Base-by-base conservation (phyloP, 2,888 invertebrate species). In the Onchidella celtica region DNA sequence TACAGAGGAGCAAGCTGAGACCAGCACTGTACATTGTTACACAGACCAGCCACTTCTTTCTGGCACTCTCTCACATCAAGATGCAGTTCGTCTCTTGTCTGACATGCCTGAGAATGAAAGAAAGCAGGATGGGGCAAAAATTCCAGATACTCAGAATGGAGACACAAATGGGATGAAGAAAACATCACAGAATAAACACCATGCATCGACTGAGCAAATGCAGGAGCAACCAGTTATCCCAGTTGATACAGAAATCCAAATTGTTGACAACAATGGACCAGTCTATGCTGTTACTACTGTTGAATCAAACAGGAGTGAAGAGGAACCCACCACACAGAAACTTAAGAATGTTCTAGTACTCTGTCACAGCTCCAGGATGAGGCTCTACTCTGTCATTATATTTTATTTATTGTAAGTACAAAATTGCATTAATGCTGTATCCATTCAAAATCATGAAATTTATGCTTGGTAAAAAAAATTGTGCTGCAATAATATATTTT, bases 371-470 rank as follows among this genome's bases (percentile, higher is more conserved):
- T 83, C 88, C 34, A 86, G 84, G 27, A 85, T 90, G n/a, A 82
- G 88, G 59, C 61, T 88, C 38, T 90, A 91, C 79, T 86, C 90
- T 14, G 34, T 88, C n/a, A 85, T 90, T 1, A 87, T 89, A 81
- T 90, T 88, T 82, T 91, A 88, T 83, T 78, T 90, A 34, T 90
- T 88, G 91, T 91, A 83, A 88, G 89, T 85, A 70, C 14, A 63
- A 14, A 17, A 17, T 29, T 66, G 3, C 29, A 73, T 68, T 21
- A 36, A n/a, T n/a, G n/a, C n/a, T n/a, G n/a, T n/a, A n/a, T n/a
- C n/a, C n/a, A n/a, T n/a, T n/a, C n/a, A n/a, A n/a, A n/a, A n/a
- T n/a, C n/a, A n/a, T n/a, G n/a, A n/a, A n/a, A n/a, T n/a, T n/a
- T n/a, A n/a, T n/a, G n/a, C n/a, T n/a, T n/a, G n/a, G n/a, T n/a